These are phyloP conservation scores for Physocephala rufipes DNA, from an alignment of 2,888 invertebrate genomes.

Conservation along the genomic window DNA sequence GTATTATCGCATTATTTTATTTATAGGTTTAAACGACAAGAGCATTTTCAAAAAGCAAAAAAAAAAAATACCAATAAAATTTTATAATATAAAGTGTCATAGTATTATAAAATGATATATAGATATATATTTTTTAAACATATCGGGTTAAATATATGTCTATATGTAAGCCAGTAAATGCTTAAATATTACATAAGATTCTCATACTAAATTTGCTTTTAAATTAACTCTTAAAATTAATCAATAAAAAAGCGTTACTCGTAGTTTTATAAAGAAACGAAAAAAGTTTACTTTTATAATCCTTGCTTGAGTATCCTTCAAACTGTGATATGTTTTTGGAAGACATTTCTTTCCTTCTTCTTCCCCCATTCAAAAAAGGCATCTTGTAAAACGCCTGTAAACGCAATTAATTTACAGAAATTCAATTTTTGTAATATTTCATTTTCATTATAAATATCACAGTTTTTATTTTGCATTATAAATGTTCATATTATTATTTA, in stretches of 20 bases:
- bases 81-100: slow-evolving; percentile 24
- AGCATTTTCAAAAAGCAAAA: background rate
- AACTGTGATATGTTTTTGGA: no score
- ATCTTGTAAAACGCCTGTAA: no score
- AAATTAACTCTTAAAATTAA: background rate
- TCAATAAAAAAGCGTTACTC: background rate
- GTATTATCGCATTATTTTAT: background rate
- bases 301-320: no score
- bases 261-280: slow-evolving; percentile 22
- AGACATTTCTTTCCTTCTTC: no score
- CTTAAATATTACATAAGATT: background rate
- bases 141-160: background rate
- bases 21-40: background rate
- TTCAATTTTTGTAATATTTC: no score
- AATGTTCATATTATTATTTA: no score
- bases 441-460: no score
- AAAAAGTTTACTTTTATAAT: slow-evolving; percentile 12
- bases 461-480: no score
- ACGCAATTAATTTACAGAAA: no score
- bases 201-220: slow-evolving; percentile 13
- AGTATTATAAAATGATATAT: slow-evolving; percentile 20
- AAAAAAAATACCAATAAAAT: no score
- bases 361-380: no score
- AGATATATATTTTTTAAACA: background rate
- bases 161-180: background rate